Percentiles rank a stretch among this genome's conserved stretches.
Evolutionary conservation across 37 sponge, comb jelly and placozoan species (phyloP).

Genomic region (Aplysina aerophoba): DNA sequence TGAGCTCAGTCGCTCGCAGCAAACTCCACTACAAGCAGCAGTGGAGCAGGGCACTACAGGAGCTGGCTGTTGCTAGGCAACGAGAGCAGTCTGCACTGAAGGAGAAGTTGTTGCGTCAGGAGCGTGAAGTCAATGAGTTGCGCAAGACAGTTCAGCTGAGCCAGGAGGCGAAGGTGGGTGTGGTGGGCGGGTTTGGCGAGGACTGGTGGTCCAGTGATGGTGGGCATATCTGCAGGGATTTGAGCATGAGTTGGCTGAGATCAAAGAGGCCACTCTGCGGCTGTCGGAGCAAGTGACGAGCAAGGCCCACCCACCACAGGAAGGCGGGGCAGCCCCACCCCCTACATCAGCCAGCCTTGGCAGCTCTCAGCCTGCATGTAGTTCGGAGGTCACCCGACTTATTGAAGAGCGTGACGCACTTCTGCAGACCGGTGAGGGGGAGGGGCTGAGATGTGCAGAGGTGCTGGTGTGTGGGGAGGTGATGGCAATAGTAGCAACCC

Average conservation of each 20-base stretch:
- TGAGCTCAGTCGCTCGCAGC: constrained; percentile 59
- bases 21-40: constrained; percentile 97
- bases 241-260: constrained; percentile 12
- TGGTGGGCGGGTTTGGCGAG: constrained; percentile 1
- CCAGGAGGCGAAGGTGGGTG: constrained; percentile 39
- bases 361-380: too few species aligned
- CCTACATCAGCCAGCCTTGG: neutral
- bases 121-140: constrained; percentile 55
- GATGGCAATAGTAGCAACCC: too few species aligned
- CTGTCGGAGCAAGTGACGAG: constrained; percentile 20
- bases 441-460: too few species aligned
- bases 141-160: constrained; percentile 23
- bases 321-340: neutral
- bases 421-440: constrained; percentile 70
- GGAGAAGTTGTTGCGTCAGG: constrained; percentile 57
- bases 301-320: neutral
- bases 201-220: neutral
- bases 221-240: neutral
- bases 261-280: constrained; percentile 16
- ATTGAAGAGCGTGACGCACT: constrained; percentile 92
- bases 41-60: constrained; percentile 88
- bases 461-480: too few species aligned
- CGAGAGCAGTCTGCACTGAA: constrained; percentile 78
- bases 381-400: constrained; percentile 74
- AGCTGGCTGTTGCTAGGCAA: constrained; percentile 75